A percentile compares a stretch with the other conserved stretches of the same genome.
phyloP scores from a whole-genome alignment of 2,888 invertebrate species.

The Ichneumoninae sp. region DNA sequence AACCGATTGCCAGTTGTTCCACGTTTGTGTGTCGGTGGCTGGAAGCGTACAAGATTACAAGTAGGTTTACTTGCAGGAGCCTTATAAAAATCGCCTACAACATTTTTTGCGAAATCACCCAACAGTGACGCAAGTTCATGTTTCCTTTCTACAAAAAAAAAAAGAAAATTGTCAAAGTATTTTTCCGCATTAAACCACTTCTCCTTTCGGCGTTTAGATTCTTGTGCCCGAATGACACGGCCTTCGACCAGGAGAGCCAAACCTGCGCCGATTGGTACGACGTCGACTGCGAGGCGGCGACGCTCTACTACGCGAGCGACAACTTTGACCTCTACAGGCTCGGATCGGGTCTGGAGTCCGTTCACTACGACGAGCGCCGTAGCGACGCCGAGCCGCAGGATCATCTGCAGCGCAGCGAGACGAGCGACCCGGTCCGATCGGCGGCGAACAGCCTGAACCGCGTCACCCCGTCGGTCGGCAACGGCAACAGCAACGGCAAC shows the following conservation, averaged over 20 bases:
- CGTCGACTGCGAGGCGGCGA: constrained; percentile 93
- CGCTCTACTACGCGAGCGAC: constrained; percentile 92
- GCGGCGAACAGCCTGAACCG: constrained; percentile 79
- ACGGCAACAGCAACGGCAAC: constrained; percentile 77
- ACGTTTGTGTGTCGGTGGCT: constrained; percentile 94
- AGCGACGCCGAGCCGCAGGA: constrained; percentile 82
- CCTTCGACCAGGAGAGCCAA: constrained; percentile 96
- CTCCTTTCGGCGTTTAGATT: constrained; percentile 86
- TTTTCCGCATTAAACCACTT: neutral
- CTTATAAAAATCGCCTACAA: constrained; percentile 25
- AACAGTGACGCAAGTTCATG: neutral
- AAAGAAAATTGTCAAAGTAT: neutral
- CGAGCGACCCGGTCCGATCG: constrained; percentile 84
- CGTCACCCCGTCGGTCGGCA: constrained; percentile 77
- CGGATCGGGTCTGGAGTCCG: constrained; percentile 88
- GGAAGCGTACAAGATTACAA: constrained; percentile 85
- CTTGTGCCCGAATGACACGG: constrained; percentile 94
- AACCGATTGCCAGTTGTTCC: constrained; percentile 95
- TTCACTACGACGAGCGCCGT: constrained; percentile 78
- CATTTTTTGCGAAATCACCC: neutral
- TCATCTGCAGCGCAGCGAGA: constrained; percentile 83
- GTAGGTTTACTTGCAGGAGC: constrained; percentile 69
- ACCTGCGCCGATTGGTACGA: constrained; percentile 97
- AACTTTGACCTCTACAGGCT: constrained; percentile 94
- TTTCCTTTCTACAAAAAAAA: neutral